Percentiles rank a stretch among this genome's conserved stretches.
Conservation (phyloP, 2,888 invertebrate genomes). For the Sympetrum striolatum region DNA sequence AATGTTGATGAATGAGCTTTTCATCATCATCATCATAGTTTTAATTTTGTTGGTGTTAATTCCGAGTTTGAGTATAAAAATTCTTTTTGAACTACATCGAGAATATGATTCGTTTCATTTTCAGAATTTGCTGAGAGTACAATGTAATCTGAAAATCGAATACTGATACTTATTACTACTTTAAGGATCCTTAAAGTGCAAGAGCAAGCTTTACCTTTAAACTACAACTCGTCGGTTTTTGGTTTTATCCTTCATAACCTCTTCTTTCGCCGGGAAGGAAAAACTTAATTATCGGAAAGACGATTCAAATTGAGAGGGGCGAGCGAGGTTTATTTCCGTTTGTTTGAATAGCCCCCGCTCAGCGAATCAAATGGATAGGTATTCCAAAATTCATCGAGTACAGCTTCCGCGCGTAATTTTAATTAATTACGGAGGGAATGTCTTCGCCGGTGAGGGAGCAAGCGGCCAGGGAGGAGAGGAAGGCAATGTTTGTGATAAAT, state of each 20-base stretch:
- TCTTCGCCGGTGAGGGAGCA: background rate
- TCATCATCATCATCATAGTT: too few species aligned
- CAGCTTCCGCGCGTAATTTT: background rate
- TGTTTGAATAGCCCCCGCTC: background rate
- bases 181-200: too few species aligned
- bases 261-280: background rate
- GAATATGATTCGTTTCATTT: too few species aligned
- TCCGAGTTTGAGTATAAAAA: too few species aligned
- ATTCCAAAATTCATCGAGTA: background rate
- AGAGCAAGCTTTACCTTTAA: too few species aligned
- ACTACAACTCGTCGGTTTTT: too few species aligned
- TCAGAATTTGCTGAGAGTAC: too few species aligned
- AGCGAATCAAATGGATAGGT: background rate
- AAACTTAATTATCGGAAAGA: background rate
- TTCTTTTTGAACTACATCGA: too few species aligned
- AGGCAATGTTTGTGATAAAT: background rate
- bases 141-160: too few species aligned
- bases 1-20: too few species aligned
- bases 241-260: background rate
- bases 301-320: background rate
- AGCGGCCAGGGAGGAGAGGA: background rate
- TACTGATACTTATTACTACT: too few species aligned
- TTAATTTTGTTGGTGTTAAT: too few species aligned
- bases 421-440: background rate
- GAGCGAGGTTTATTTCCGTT: background rate